phyloP scores from a whole-genome alignment of 2,888 invertebrate species.

The Lysandra bellargus region DNA sequence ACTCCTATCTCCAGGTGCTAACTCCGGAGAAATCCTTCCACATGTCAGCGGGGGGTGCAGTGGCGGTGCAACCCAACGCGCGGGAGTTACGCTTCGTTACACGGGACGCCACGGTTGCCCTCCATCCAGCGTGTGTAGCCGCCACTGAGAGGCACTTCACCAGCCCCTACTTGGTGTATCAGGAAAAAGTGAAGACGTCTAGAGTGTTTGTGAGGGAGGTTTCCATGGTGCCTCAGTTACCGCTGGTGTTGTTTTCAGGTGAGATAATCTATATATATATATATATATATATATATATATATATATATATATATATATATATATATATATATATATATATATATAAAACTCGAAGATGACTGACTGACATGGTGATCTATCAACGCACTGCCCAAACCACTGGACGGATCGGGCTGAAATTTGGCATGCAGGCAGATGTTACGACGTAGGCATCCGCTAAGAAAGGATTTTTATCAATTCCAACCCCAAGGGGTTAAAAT shows the following conservation, averaged over 20 bases:
- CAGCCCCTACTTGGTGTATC: constrained; percentile 89
- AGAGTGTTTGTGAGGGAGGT: constrained; percentile 89
- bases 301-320: too few relatives aligned
- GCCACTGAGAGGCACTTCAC: constrained; percentile 82
- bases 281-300: too few relatives aligned
- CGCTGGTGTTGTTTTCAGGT: constrained; percentile 85
- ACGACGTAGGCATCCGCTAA: too few relatives aligned
- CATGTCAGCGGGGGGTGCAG: constrained; percentile 86
- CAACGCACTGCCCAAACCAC: too few relatives aligned
- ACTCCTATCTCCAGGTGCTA: constrained; percentile 68
- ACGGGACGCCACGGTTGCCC: constrained; percentile 85
- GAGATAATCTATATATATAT: constrained; percentile 34
- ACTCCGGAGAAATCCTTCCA: constrained; percentile 89
- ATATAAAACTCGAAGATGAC: too few relatives aligned
- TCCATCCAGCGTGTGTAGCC: constrained; percentile 90
- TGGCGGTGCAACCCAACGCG: constrained; percentile 85
- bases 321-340: too few relatives aligned
- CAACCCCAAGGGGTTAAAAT: too few relatives aligned
- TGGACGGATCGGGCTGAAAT: too few relatives aligned
- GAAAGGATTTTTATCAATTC: too few relatives aligned
- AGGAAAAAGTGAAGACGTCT: constrained; percentile 91
- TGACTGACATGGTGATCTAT: too few relatives aligned
- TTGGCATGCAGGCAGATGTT: too few relatives aligned
- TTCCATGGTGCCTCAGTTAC: constrained; percentile 88
- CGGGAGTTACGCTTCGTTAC: constrained; percentile 88